Conservation (phyloP, 2,113 vertebrate species). For the Protobothrops flavoviridis region DNA sequence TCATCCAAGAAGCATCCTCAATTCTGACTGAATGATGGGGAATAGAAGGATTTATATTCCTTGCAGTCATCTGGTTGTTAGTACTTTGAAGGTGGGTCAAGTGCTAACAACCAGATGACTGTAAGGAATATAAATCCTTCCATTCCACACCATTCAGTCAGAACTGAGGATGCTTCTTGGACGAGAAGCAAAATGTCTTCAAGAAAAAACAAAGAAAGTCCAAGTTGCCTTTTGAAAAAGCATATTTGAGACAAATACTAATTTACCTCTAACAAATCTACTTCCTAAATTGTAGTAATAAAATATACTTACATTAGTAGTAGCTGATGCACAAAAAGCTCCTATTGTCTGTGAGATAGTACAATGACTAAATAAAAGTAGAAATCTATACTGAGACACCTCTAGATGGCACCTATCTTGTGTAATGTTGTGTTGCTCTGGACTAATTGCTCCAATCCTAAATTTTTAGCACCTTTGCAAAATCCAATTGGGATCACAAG, state of each 20-base stretch:
- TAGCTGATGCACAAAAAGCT: not conserved
- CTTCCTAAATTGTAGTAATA: not conserved
- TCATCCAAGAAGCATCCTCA: no score
- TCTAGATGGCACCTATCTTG: not conserved
- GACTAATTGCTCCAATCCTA: not conserved
- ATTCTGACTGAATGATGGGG: no score
- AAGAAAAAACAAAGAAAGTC: not conserved
- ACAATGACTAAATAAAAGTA: not conserved
- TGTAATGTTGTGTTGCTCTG: not conserved
- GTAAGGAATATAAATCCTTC: no score
- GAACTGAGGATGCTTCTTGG: not conserved
- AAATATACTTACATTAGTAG: not conserved
- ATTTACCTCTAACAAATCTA: not conserved
- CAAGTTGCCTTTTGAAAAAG: not conserved
- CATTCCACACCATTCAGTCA: no score
- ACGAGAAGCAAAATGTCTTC: not conserved
- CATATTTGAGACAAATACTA: not conserved
- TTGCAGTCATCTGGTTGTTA: no score
- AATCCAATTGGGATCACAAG: not conserved
- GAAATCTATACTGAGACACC: not conserved
- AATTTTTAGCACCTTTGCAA: not conserved
- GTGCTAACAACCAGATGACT: no score
- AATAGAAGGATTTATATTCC: no score
- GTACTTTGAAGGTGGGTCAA: no score
- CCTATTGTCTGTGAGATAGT: not conserved